A percentile compares a stretch with the other conserved stretches of the same genome.
Conservation (phyloP, 64 coral and sea anemone genomes). For the Orbicella faveolata region DNA sequence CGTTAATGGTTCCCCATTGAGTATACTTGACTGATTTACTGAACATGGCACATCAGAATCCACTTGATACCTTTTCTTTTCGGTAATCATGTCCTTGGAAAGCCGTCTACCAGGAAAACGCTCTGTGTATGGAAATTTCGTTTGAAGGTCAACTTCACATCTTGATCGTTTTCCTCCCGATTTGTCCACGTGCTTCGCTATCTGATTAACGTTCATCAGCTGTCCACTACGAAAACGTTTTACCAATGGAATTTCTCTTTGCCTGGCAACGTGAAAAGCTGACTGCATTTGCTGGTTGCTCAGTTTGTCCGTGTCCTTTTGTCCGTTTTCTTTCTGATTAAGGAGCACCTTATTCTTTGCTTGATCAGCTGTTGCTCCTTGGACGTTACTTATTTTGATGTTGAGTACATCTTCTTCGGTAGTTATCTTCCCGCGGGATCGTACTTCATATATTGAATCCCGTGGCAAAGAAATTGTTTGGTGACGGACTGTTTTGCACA, state of each 20-base stretch:
- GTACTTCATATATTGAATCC: neutral
- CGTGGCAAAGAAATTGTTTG: neutral
- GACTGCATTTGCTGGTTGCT: neutral
- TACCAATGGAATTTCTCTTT: neutral
- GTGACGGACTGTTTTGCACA: neutral
- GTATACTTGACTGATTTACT: neutral
- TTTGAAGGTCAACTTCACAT: too few species aligned
- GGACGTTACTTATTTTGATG: constrained; percentile 18
- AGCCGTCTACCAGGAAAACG: neutral
- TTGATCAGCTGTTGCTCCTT: neutral
- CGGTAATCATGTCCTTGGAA: neutral
- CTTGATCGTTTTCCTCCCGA: too few species aligned
- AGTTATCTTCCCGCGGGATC: neutral
- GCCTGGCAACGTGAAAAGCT: neutral
- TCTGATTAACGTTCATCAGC: too few species aligned
- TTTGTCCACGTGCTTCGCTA: too few species aligned
- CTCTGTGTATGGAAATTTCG: neutral
- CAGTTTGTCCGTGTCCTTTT: neutral
- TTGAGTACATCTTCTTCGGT: neutral
- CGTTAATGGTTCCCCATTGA: neutral
- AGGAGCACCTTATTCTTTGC: neutral
- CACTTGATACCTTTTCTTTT: neutral
- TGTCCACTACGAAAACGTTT: neutral
- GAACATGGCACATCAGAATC: neutral
- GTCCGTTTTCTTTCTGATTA: neutral